A percentile compares a stretch with the other conserved stretches of the same genome.
Evolutionary conservation across 2,797 vertebrate genomes (phyloP).

Genomic region (Paratrypauchen microcephalus): DNA sequence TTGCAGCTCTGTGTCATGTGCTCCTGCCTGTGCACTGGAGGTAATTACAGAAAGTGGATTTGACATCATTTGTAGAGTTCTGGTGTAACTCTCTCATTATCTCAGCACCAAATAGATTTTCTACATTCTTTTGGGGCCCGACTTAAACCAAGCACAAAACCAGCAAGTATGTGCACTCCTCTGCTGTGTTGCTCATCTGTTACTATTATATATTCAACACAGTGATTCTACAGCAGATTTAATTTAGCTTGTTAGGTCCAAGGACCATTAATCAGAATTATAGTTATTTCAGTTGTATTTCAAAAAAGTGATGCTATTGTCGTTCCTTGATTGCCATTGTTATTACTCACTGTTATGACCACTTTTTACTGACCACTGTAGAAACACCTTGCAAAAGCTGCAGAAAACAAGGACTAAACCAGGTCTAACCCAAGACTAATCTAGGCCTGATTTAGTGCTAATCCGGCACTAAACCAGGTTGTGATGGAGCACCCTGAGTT

Average conservation of each 20-base stretch:
- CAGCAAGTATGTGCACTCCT: background rate
- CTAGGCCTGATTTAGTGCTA: no score
- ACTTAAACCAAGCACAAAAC: conserved; percentile 6
- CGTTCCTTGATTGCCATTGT: no score
- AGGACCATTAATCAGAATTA: background rate
- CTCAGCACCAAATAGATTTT: conserved; percentile 9
- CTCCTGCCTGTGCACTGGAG: background rate
- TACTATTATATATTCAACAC: conserved; percentile 28
- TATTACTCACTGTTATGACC: no score
- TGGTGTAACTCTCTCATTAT: conserved; percentile 10
- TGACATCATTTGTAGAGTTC: background rate
- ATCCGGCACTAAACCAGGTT: no score
- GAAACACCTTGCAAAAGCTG: background rate
- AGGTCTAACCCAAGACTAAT: background rate
- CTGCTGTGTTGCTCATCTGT: conserved; percentile 5
- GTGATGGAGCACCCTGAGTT: no score
- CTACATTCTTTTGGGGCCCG: background rate
- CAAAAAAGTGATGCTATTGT: no score
- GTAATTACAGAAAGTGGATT: background rate
- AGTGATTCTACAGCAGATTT: conserved; percentile 1
- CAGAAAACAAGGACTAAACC: background rate
- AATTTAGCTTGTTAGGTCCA: conserved; percentile 1
- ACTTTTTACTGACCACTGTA: background rate
- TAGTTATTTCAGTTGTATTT: background rate
- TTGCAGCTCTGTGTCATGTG: no score